A percentile compares a stretch with the other conserved stretches of the same genome.
Conservation (phyloP, 2,888 invertebrate genomes). For the Epistrophe eligans region DNA sequence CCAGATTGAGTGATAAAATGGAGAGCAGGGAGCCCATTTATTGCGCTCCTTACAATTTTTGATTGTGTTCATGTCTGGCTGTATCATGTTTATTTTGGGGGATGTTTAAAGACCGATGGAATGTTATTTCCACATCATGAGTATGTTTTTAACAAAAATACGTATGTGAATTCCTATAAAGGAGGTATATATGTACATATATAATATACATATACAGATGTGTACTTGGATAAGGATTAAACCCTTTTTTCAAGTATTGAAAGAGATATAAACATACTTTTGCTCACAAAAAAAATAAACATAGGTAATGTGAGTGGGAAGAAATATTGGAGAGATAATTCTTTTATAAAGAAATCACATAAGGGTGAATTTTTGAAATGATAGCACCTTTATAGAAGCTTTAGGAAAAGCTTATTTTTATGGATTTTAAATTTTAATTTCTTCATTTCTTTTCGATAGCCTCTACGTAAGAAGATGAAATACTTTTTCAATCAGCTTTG, state of each 20-base stretch:
- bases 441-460: no score
- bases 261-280: conserved; percentile 1
- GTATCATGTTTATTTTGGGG: conserved; percentile 30
- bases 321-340: conserved; percentile 10
- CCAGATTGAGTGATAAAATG: conserved; percentile 67
- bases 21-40: conserved; percentile 8
- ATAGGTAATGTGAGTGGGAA: neutral
- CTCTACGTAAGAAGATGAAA: neutral
- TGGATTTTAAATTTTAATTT: conserved; percentile 14
- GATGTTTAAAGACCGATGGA: conserved; percentile 42
- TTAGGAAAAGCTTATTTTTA: neutral
- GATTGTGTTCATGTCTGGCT: conserved; percentile 29
- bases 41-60: conserved; percentile 20
- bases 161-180: conserved; percentile 1
- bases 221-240: neutral
- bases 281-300: neutral
- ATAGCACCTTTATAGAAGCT: neutral
- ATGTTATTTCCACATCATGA: conserved; percentile 66
- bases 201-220: no score
- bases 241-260: conserved; percentile 15
- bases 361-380: conserved; percentile 10
- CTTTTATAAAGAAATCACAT: neutral
- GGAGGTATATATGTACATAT: neutral
- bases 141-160: conserved; percentile 1
- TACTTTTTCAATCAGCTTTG: no score